Evolutionary conservation across 1,140 invertebrate species (phyloP).

Genomic region (Drosophila equinoxialis): DNA sequence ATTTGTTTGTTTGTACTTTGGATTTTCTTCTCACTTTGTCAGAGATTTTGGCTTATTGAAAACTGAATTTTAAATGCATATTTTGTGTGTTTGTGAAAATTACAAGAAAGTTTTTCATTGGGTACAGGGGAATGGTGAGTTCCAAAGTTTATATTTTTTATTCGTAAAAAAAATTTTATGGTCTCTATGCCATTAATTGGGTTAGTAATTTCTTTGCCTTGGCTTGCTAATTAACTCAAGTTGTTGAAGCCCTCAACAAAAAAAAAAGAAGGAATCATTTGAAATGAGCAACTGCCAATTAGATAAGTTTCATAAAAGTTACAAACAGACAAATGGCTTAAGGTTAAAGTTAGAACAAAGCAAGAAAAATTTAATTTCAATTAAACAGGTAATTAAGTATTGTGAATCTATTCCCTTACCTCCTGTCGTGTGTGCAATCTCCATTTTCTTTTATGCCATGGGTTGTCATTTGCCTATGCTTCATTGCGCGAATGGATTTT

Average conservation of each 20-base stretch:
- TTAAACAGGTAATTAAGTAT: constrained; percentile 73
- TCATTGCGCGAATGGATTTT: constrained; percentile 61
- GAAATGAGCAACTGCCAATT: constrained; percentile 53
- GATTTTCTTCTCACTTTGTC: constrained; percentile 27
- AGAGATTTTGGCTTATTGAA: constrained; percentile 44
- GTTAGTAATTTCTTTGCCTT: constrained; percentile 64
- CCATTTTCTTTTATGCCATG: constrained; percentile 28
- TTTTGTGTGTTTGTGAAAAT: not conserved
- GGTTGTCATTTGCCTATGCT: too few species aligned
- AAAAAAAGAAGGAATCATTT: constrained; percentile 48
- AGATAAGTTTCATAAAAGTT: constrained; percentile 20
- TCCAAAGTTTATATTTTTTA: constrained; percentile 23
- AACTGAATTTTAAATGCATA: constrained; percentile 61
- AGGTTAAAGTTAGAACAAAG: not conserved
- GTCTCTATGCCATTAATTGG: constrained; percentile 64
- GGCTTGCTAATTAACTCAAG: constrained; percentile 63
- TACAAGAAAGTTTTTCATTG: not conserved
- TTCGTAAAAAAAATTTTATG: constrained; percentile 53
- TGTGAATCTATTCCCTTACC: constrained; percentile 23
- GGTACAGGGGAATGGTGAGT: not conserved
- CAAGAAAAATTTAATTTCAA: constrained; percentile 27
- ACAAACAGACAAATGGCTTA: not conserved
- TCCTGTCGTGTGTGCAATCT: constrained; percentile 26
- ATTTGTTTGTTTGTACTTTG: constrained; percentile 1
- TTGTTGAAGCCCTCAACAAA: constrained; percentile 56